Evolutionary conservation across 2,888 invertebrate species (phyloP).

Genomic region (Chydorus sphaericus): DNA sequence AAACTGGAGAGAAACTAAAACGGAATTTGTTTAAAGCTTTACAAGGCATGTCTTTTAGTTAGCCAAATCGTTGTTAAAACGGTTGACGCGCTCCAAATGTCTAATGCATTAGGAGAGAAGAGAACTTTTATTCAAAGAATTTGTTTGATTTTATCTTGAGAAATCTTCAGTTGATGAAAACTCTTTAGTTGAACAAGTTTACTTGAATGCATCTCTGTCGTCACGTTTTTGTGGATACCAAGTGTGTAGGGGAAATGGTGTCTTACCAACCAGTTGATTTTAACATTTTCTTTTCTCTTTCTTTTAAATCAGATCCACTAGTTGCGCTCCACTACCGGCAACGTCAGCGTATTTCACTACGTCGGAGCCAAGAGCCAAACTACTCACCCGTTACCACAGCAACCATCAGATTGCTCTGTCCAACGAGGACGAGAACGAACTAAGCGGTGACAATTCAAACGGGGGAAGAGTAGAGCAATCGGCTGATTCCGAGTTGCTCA

Average conservation of each 20-base stretch:
- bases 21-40: no score
- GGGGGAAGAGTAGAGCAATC: slow-evolving; percentile 17
- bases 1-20: no score
- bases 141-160: not conserved
- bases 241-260: not conserved
- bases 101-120: no score
- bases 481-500: slow-evolving; percentile 23
- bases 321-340: slow-evolving; percentile 31
- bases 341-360: slow-evolving; percentile 48
- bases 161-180: no score
- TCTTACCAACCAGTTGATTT: not conserved
- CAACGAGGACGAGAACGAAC: no score
- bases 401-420: not conserved
- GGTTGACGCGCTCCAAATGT: slow-evolving; percentile 3
- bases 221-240: slow-evolving; percentile 1
- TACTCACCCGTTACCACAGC: slow-evolving; percentile 38
- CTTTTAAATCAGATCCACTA: slow-evolving; percentile 19
- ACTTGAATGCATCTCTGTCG: not conserved
- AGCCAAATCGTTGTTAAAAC: not conserved
- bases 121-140: no score
- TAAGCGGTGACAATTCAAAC: slow-evolving; percentile 32
- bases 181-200: not conserved
- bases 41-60: not conserved
- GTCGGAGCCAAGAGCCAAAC: slow-evolving; percentile 48
- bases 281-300: not conserved